Evolutionary conservation across 2,797 vertebrate genomes (phyloP).

Genomic region (Diglossa cyanea): DNA sequence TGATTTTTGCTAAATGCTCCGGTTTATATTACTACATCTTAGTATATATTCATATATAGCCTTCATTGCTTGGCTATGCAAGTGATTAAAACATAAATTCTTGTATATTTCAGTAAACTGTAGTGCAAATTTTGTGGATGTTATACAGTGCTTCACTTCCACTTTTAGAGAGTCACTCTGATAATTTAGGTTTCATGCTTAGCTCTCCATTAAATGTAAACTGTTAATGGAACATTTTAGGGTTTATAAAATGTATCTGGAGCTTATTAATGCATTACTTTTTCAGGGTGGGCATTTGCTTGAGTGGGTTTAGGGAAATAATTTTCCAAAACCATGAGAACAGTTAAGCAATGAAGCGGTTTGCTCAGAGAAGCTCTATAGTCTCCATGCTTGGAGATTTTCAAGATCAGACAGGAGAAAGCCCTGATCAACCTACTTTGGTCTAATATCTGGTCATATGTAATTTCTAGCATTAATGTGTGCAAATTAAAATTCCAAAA

Average conservation of each 20-base stretch:
- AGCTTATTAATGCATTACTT: neutral
- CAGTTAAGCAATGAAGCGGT: neutral
- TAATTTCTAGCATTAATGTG: neutral
- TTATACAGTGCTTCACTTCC: neutral
- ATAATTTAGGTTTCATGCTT: neutral
- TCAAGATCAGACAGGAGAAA: neutral
- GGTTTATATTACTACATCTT: neutral
- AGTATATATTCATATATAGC: neutral
- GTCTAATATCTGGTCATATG: neutral
- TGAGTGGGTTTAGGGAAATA: neutral
- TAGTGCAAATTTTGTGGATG: neutral
- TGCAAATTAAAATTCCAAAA: neutral
- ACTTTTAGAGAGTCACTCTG: neutral
- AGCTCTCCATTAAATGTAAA: neutral
- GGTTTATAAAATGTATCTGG: neutral
- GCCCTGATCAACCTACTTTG: neutral
- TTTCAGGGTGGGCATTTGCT: neutral
- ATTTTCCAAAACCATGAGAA: neutral
- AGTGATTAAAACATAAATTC: neutral
- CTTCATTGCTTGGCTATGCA: neutral
- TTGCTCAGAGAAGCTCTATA: neutral
- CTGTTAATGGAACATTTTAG: neutral
- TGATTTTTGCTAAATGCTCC: neutral
- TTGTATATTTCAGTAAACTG: neutral
- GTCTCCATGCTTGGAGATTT: neutral